Conservation (phyloP, 2,113 vertebrate genomes). For the Uria lomvia region DNA sequence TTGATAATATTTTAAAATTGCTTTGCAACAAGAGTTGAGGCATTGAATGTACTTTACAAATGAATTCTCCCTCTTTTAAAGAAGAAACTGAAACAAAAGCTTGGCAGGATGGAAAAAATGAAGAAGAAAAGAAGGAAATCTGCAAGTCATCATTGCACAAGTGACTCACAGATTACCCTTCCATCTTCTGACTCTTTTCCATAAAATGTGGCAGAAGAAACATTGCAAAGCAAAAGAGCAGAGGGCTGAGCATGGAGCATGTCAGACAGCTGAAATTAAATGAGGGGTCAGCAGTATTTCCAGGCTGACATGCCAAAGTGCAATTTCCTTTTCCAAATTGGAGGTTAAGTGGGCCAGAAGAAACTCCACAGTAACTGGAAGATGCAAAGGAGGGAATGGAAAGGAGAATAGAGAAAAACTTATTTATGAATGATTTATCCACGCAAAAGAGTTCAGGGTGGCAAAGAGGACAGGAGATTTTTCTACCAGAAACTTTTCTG, state of each 20-base stretch:
- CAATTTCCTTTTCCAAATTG: not conserved
- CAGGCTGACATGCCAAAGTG: not conserved
- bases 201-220: constrained; percentile 38
- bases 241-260: not conserved
- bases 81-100: not conserved
- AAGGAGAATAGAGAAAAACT: not conserved
- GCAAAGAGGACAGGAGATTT: not conserved
- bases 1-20: not conserved
- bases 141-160: constrained; percentile 26
- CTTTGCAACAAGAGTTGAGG: not conserved
- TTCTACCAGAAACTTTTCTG: not conserved
- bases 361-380: not conserved
- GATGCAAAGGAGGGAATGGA: not conserved
- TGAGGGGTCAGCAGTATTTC: constrained; percentile 7
- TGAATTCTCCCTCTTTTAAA: not conserved
- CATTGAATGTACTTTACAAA: not conserved
- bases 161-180: constrained; percentile 43
- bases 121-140: not conserved
- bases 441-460: not conserved
- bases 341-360: not conserved
- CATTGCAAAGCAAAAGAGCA: constrained; percentile 13
- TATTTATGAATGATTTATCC: not conserved
- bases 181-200: constrained; percentile 27
- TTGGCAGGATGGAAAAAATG: not conserved
- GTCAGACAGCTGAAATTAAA: not conserved